A percentile compares a stretch with the other conserved stretches of the same genome.
Evolutionary conservation across 2,888 invertebrate species (phyloP).

Genomic region (Drosophila neutralis): DNA sequence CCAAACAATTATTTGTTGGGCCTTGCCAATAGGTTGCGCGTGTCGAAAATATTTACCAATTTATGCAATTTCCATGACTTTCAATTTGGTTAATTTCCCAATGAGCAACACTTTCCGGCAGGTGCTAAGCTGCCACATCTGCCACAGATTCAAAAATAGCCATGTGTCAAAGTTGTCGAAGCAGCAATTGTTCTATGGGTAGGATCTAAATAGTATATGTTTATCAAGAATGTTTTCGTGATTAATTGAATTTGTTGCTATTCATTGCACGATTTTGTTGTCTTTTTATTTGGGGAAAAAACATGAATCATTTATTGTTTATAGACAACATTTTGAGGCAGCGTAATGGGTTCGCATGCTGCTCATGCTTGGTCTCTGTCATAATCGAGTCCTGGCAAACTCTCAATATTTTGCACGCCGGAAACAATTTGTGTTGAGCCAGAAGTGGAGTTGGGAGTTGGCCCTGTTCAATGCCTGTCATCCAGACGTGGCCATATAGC

Average conservation of each 20-base stretch:
- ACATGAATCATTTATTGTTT: constrained; percentile 26
- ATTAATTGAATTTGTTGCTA: constrained; percentile 1
- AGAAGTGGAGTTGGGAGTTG: constrained; percentile 1
- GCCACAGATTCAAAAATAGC: constrained; percentile 15
- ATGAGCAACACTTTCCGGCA: constrained; percentile 34
- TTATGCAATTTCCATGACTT: constrained; percentile 29
- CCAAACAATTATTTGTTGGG: constrained; percentile 60
- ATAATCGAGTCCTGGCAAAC: constrained; percentile 28
- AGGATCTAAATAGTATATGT: constrained; percentile 14
- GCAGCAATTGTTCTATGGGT: not conserved
- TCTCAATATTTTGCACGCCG: constrained; percentile 29
- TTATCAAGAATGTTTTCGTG: not conserved
- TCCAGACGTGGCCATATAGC: constrained; percentile 60
- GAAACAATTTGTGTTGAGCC: constrained; percentile 60
- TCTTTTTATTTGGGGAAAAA: not conserved
- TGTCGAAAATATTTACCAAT: constrained; percentile 35
- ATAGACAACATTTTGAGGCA: not conserved
- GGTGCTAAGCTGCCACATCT: constrained; percentile 5
- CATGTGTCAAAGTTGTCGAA: not conserved
- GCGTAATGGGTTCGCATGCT: not conserved
- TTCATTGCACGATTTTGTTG: constrained; percentile 22
- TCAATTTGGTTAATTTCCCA: constrained; percentile 31
- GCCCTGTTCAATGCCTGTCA: constrained; percentile 32
- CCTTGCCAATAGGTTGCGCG: constrained; percentile 46
- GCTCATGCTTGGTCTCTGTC: constrained; percentile 1